These are phyloP conservation scores for Bellardia pandia DNA, from an alignment of 2,888 invertebrate species.

Conservation along the genomic window DNA sequence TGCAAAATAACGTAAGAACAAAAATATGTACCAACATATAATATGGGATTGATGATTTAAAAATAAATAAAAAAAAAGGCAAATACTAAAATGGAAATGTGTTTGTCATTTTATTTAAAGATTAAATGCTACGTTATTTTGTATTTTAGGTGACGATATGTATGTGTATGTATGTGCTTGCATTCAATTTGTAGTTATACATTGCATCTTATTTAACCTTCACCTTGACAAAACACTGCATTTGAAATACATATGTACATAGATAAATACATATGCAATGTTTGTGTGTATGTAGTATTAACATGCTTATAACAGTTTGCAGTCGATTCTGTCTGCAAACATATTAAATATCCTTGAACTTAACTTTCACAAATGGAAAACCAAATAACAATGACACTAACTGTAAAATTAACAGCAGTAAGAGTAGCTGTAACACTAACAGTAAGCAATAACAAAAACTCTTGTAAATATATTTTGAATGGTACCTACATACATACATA, in stretches of 20 bases:
- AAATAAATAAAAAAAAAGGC: too few relatives aligned
- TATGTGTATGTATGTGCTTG: not conserved
- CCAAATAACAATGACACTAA: constrained; percentile 3
- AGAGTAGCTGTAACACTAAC: not conserved
- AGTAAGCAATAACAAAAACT: not conserved
- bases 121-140: too few relatives aligned
- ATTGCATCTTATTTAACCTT: constrained; percentile 63
- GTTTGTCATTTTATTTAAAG: too few relatives aligned
- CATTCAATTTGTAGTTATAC: not conserved
- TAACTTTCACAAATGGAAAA: constrained; percentile 70
- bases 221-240: constrained; percentile 60
- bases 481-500: not conserved
- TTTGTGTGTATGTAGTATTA: not conserved
- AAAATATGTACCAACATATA: too few relatives aligned
- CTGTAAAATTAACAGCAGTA: too few relatives aligned
- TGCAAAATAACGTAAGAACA: too few relatives aligned
- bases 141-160: not conserved
- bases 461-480: not conserved
- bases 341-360: constrained; percentile 71
- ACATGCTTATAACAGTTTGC: constrained; percentile 31
- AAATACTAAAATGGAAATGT: too few relatives aligned
- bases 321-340: constrained; percentile 54
- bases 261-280: not conserved
- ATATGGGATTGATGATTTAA: too few relatives aligned
- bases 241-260: not conserved